Evolutionary conservation across 35 echinoderm and acorn worm species (phyloP).

Genomic region (Amphiura filiformis): DNA sequence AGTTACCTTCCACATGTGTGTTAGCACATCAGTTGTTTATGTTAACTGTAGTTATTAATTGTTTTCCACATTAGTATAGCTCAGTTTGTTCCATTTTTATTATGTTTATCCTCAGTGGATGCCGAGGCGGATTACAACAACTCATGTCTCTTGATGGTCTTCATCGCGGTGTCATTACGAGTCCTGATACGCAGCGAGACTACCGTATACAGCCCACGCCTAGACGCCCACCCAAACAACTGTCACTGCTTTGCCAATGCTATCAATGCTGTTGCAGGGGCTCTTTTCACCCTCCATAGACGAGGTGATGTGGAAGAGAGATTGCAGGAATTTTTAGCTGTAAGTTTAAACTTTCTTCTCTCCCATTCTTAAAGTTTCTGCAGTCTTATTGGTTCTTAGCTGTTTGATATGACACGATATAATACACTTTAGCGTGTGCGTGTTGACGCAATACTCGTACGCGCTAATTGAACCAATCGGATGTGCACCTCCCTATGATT

Average conservation of each 20-base stretch:
- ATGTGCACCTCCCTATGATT: too few relatives aligned
- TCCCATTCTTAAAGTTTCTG: too few relatives aligned
- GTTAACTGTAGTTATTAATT: too few relatives aligned
- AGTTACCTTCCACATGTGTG: too few relatives aligned
- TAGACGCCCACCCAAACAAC: slow-evolving; percentile 96
- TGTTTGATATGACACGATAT: too few relatives aligned
- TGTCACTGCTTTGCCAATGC: slow-evolving; percentile 95
- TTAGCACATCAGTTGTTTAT: too few relatives aligned
- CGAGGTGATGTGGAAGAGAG: slow-evolving; percentile 86
- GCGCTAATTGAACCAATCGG: too few relatives aligned
- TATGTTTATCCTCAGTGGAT: slow-evolving; percentile 52
- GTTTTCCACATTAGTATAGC: too few relatives aligned
- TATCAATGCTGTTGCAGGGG: slow-evolving; percentile 91
- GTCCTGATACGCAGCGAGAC: slow-evolving; percentile 64
- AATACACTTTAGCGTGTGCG: too few relatives aligned
- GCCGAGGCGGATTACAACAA: slow-evolving; percentile 81
- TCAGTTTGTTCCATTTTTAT: neutral
- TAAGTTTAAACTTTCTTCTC: slow-evolving; percentile 62
- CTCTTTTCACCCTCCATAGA: slow-evolving; percentile 85
- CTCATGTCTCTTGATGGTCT: slow-evolving; percentile 95
- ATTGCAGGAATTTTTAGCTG: slow-evolving; percentile 91
- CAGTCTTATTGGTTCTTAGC: too few relatives aligned
- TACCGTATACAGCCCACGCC: slow-evolving; percentile 69
- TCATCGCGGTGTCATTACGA: slow-evolving; percentile 79
- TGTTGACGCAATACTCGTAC: too few relatives aligned